Evolutionary conservation across 2,797 vertebrate species (phyloP), one percentile per base, ranked within the genome.

Genomic region (Artibeus lituratus): DNA sequence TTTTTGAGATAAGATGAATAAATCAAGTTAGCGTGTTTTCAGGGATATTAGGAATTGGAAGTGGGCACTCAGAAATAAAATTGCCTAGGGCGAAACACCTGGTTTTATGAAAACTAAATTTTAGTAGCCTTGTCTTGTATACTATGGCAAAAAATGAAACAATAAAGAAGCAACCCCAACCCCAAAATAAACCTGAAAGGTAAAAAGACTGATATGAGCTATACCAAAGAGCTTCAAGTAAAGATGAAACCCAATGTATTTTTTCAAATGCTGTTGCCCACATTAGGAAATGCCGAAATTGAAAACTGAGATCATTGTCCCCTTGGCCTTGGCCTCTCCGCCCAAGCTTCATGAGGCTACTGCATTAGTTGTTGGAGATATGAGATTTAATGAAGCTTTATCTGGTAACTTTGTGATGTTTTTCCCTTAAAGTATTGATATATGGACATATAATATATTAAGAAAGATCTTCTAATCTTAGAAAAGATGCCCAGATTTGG

Each of bases 101-200:
- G 65, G 35, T 49, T 93, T 91, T 89, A 83, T 83, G 37, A 77
- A 94, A 85, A 88, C 14, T n/a, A 37, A 65, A 73, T 92, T 95
- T 94, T 78, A 59, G 35, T 85, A 94, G 14, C 32, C 73, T 72
- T 97, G 85, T 96, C 44, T 92, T 37, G 5, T 29, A 42, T 42
- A 73, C 21, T 65, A 39, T 62, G 19, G 32, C 19, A 55, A 67
- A 74, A 77, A 82, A n/a, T 74, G 53, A 83, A 32, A 22, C 55
- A 6, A 39, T 12, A 14, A 70, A 37, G 19, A 39, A 37, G 29
- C 59, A 14, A 62, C 59, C 15, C 37, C 57, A 74, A 81, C 72
- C 29, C 69, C 47, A 74, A 24, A 18, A 14, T 14, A 62, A 47
- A n/a, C 8, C 72, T 76, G 37, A 77, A 95, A 90, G 55, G 12